These are phyloP conservation scores for Physella acuta DNA, from an alignment of 1,140 invertebrate genomes.

Conservation along the genomic window DNA sequence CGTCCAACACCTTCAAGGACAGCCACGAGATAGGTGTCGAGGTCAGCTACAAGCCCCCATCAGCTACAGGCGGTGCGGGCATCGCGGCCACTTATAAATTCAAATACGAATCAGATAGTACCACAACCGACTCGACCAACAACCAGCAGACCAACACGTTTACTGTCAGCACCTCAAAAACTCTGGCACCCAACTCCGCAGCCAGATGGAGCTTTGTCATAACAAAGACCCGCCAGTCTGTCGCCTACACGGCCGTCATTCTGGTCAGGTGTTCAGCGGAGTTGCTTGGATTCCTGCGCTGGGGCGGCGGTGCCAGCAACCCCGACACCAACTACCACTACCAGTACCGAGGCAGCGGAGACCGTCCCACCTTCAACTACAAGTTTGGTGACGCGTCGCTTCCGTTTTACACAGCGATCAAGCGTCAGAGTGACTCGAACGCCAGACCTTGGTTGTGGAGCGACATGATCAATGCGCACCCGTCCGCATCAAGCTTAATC, in stretches of 20 bases:
- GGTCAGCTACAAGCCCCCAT: not conserved
- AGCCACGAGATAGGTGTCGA: not conserved
- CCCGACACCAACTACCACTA: constrained; percentile 6
- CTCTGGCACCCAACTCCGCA: not conserved
- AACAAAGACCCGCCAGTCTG: not conserved
- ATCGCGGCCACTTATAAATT: not conserved
- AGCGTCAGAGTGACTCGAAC: not conserved
- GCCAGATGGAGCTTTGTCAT: not conserved
- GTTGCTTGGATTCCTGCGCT: not conserved
- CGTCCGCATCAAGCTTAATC: not conserved
- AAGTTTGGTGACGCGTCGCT: not conserved
- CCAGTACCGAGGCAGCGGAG: constrained; percentile 3
- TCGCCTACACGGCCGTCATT: constrained; percentile 3
- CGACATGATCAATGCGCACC: not conserved
- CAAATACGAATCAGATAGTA: not conserved
- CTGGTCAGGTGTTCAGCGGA: not conserved
- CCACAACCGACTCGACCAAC: not conserved
- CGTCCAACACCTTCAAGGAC: not conserved
- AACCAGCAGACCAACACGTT: not conserved
- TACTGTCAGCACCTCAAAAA: not conserved
- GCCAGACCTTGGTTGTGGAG: not conserved
- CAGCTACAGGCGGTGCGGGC: not conserved
- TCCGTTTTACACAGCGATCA: no score
- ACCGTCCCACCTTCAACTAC: no score
- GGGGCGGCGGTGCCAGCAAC: not conserved